Evolutionary conservation across 35 echinoderm and acorn worm genomes (phyloP).

Genomic region (Nesometra sesokonis): DNA sequence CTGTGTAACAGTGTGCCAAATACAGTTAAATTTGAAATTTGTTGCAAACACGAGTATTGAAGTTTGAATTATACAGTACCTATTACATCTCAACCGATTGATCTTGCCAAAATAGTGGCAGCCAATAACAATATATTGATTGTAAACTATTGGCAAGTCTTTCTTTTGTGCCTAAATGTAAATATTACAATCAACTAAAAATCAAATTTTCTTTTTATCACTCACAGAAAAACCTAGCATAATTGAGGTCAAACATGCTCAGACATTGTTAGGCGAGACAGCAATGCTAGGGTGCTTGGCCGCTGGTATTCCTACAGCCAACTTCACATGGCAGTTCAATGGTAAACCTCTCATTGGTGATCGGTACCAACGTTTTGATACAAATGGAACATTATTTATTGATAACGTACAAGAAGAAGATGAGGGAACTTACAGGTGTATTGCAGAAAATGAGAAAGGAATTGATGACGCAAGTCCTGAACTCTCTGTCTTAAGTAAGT

Average conservation of each 20-base stretch:
- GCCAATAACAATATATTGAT: no score
- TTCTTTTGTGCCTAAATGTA: no score
- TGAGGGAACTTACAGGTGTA: constrained; percentile 44
- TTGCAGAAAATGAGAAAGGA: constrained; percentile 45
- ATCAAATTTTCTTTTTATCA: background rate
- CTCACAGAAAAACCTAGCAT: constrained; percentile 71
- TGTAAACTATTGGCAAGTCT: no score
- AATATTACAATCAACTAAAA: no score
- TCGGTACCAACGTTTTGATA: constrained; percentile 27
- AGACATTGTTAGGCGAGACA: constrained; percentile 15
- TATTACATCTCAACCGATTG: no score
- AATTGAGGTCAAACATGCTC: background rate
- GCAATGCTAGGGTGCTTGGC: constrained; percentile 35
- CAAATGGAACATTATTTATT: constrained; percentile 43
- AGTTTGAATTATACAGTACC: no score
- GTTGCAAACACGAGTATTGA: no score
- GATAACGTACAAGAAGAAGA: constrained; percentile 23
- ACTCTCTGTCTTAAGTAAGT: constrained; percentile 61
- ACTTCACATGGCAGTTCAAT: constrained; percentile 42
- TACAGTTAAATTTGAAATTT: no score
- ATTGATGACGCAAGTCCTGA: constrained; percentile 14
- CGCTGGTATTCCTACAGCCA: constrained; percentile 31
- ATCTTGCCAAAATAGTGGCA: no score
- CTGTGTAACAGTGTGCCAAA: no score
- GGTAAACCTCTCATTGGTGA: constrained; percentile 29